Percentiles rank a stretch among this genome's conserved stretches.
Evolutionary conservation across 2,797 vertebrate species (phyloP).

Genomic region (Epinephelus awoara): DNA sequence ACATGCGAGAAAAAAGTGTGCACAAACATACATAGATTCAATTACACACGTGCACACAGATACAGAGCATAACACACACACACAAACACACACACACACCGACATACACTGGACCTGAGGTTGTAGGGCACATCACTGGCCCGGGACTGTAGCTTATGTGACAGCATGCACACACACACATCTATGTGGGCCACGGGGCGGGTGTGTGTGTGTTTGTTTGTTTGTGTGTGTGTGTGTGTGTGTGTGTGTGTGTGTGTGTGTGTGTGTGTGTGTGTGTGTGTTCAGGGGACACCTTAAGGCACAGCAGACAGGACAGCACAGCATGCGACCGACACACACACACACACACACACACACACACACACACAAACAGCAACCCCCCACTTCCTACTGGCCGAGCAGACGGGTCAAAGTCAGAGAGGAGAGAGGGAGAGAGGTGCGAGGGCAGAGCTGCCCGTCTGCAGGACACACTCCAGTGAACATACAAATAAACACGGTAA

Average conservation of each 20-base stretch:
- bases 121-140: slow-evolving; percentile 81
- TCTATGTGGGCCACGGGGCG: not conserved
- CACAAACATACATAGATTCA: slow-evolving; percentile 33
- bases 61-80: slow-evolving; percentile 7
- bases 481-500: slow-evolving; percentile 40
- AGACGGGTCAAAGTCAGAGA: slow-evolving; percentile 76
- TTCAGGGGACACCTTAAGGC: slow-evolving; percentile 71
- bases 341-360: slow-evolving; percentile 43
- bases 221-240: slow-evolving; percentile 28
- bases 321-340: slow-evolving; percentile 26
- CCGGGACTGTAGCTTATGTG: slow-evolving; percentile 76
- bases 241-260: slow-evolving; percentile 37
- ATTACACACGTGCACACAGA: slow-evolving; percentile 27
- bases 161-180: slow-evolving; percentile 70
- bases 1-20: slow-evolving; percentile 2
- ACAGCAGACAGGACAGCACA: slow-evolving; percentile 67
- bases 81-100: slow-evolving; percentile 17
- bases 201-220: slow-evolving; percentile 33
- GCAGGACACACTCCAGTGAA: slow-evolving; percentile 51
- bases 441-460: slow-evolving; percentile 64
- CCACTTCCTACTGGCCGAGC: slow-evolving; percentile 40
- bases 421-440: slow-evolving; percentile 32
- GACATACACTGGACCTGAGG: slow-evolving; percentile 36
- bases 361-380: slow-evolving; percentile 45
- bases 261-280: slow-evolving; percentile 25